Evolutionary conservation across 2,797 vertebrate genomes (phyloP).

Genomic region (Falco naumanni): DNA sequence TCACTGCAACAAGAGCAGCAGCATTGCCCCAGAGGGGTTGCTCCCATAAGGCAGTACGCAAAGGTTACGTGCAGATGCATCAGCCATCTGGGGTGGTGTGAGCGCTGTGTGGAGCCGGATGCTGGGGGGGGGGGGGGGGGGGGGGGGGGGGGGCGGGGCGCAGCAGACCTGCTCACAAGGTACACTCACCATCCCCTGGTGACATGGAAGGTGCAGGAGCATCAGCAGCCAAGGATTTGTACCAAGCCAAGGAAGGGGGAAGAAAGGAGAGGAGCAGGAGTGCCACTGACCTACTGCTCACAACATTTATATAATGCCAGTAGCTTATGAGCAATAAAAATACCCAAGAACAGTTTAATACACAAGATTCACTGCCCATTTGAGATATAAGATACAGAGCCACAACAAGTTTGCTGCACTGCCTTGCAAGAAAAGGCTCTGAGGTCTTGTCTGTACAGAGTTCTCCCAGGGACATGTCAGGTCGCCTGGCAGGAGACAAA

Average conservation of each 20-base stretch:
- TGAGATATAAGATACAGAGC: not conserved
- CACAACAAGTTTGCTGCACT: not conserved
- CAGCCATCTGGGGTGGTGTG: rapidly evolving
- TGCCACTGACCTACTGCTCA: not conserved
- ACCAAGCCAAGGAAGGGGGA: not conserved
- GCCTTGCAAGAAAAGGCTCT: not conserved
- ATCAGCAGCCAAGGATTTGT: not conserved
- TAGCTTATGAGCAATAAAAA: not conserved
- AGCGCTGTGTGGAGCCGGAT: rapidly evolving
- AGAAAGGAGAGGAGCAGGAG: not conserved
- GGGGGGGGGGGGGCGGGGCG: not conserved
- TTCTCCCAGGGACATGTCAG: not conserved
- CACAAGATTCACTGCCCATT: not conserved
- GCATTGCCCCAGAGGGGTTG: not conserved
- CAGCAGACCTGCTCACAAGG: not conserved
- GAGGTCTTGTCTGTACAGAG: not conserved
- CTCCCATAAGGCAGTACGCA: not conserved
- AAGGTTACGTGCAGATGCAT: not conserved
- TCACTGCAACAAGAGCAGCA: not conserved
- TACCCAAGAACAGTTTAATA: not conserved
- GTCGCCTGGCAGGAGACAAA: not conserved
- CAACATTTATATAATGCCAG: not conserved
- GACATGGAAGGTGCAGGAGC: not conserved
- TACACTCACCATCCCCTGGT: rapidly evolving
- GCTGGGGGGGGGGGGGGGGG: not conserved